phyloP scores from a whole-genome alignment of 1,140 invertebrate species.

The Maniola jurtina region DNA sequence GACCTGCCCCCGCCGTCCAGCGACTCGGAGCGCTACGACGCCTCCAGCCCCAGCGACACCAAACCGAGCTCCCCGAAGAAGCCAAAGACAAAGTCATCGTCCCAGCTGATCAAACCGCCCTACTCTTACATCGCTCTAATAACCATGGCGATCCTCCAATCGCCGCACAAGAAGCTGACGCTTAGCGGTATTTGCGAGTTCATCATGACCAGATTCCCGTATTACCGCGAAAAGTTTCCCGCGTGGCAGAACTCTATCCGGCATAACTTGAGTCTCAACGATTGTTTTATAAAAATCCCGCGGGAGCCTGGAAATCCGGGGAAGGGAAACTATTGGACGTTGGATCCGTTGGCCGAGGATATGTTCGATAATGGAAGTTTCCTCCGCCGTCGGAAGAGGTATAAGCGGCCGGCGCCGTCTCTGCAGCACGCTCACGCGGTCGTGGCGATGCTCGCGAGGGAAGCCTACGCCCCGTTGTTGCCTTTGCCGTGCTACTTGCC shows the following conservation, averaged over 20 bases:
- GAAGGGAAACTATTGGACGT: slow-evolving; percentile 99
- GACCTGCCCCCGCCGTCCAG: slow-evolving; percentile 65
- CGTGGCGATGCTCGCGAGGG: slow-evolving; percentile 70
- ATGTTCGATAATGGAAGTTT: slow-evolving; percentile 99
- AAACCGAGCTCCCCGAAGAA: slow-evolving; percentile 68
- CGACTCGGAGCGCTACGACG: slow-evolving; percentile 68
- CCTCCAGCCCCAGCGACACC: slow-evolving; percentile 56
- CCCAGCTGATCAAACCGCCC: slow-evolving; percentile 88
- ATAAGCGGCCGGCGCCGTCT: slow-evolving; percentile 87
- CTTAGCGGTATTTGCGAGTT: slow-evolving; percentile 99
- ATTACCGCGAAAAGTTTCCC: slow-evolving; percentile 96
- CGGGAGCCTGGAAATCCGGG: slow-evolving; percentile 98
- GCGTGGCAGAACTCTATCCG: slow-evolving; percentile 98
- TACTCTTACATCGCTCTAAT: slow-evolving; percentile 99
- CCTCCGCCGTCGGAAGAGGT: slow-evolving; percentile 94
- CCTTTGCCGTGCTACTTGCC: slow-evolving; percentile 71
- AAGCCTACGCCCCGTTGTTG: slow-evolving; percentile 70
- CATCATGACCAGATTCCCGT: slow-evolving; percentile 98
- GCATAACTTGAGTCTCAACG: slow-evolving; percentile 98
- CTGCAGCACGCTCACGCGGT: slow-evolving; percentile 72
- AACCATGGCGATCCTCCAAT: slow-evolving; percentile 98
- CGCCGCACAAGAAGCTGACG: slow-evolving; percentile 97
- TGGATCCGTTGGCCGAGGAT: slow-evolving; percentile 97
- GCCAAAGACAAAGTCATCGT: slow-evolving; percentile 64
- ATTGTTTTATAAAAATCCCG: slow-evolving; percentile 99